phyloP scores from a whole-genome alignment of 1,140 invertebrate species.

The Tyrophagus putrescentiae region DNA sequence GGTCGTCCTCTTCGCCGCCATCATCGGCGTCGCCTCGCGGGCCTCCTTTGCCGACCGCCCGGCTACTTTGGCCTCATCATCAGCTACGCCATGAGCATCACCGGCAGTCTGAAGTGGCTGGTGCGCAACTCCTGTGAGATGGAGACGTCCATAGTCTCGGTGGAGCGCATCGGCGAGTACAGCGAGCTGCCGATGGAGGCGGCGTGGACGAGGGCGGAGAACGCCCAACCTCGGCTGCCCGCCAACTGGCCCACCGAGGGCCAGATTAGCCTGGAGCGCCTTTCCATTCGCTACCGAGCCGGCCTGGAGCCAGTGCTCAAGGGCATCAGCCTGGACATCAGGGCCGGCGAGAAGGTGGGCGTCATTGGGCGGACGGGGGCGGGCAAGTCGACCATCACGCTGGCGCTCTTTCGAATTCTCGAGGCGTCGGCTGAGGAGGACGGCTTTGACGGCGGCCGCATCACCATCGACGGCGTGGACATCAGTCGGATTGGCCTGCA shows the following conservation, averaged over 20 bases:
- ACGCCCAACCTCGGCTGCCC: constrained; percentile 23
- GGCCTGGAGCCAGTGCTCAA: constrained; percentile 34
- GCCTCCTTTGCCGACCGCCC: constrained; percentile 52
- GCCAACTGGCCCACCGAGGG: constrained; percentile 30
- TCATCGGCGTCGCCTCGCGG: constrained; percentile 64
- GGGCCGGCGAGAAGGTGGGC: constrained; percentile 36
- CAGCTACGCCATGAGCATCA: constrained; percentile 75
- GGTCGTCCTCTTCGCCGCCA: constrained; percentile 72
- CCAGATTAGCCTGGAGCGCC: constrained; percentile 28
- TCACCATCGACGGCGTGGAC: constrained; percentile 77
- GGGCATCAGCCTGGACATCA: constrained; percentile 29
- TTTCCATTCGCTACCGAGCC: constrained; percentile 30
- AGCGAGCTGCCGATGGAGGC: constrained; percentile 51
- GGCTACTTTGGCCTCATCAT: constrained; percentile 62
- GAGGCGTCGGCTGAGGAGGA: constrained; percentile 42
- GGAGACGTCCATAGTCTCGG: constrained; percentile 92
- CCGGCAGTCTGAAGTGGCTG: constrained; percentile 87
- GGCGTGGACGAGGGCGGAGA: constrained; percentile 34
- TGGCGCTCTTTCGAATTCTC: constrained; percentile 41
- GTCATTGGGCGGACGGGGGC: constrained; percentile 45
- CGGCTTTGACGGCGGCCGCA: constrained; percentile 55
- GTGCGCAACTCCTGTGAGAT: constrained; percentile 91
- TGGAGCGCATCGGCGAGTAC: constrained; percentile 93
- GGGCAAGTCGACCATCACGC: constrained; percentile 41
- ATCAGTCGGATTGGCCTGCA: constrained; percentile 74